phyloP scores from a whole-genome alignment of 64 coral and sea anemone species.

The Acropora tenuis region DNA sequence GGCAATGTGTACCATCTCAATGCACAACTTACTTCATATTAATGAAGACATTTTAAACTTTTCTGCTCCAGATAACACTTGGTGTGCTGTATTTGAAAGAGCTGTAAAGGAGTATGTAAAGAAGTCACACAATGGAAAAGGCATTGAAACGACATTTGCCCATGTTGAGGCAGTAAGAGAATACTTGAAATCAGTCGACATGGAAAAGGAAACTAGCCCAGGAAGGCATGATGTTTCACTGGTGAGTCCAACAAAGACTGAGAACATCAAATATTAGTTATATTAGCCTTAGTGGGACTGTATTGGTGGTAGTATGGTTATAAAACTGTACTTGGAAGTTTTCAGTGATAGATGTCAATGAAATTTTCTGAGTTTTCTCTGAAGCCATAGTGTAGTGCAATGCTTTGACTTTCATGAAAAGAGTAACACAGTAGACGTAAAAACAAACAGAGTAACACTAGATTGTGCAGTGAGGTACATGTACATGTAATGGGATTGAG shows the following conservation, averaged over 20 bases:
- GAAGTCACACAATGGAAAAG: conserved; percentile 28
- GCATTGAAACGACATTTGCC: no score
- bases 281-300: no score
- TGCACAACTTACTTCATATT: conserved; percentile 47
- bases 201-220: neutral
- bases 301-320: conserved; percentile 11
- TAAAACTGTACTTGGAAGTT: neutral
- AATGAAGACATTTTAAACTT: conserved; percentile 48
- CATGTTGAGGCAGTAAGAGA: no score
- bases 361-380: no score
- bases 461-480: no score
- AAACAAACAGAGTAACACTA: no score
- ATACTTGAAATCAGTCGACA: neutral
- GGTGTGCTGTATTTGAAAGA: conserved; percentile 38
- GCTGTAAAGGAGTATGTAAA: conserved; percentile 30
- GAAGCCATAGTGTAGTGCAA: no score
- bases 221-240: conserved; percentile 40
- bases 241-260: neutral
- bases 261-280: neutral
- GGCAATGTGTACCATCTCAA: conserved; percentile 44
- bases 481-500: no score
- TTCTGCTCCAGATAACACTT: conserved; percentile 25
- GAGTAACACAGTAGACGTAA: no score
- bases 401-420: no score
- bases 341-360: no score